Evolutionary conservation across 1,140 invertebrate species (phyloP).

Genomic region (Pteromalus puparum): DNA sequence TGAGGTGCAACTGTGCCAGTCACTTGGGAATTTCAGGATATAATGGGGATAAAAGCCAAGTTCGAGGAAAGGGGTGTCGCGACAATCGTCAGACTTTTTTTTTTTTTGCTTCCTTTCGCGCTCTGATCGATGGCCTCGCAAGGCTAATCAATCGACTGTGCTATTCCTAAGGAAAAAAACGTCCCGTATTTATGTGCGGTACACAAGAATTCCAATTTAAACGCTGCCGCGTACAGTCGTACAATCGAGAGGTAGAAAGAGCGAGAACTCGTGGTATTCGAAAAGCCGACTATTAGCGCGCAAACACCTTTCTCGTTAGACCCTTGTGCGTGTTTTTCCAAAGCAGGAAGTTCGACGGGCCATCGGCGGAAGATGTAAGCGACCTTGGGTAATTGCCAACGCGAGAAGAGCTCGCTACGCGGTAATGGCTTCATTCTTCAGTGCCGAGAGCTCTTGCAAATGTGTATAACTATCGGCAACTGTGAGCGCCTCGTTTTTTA

Average conservation of each 20-base stretch:
- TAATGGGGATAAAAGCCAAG: background rate
- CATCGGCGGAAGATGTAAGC: constrained; percentile 12
- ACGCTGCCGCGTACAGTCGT: too few relatives aligned
- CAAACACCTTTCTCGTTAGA: background rate
- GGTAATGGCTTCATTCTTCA: constrained; percentile 40
- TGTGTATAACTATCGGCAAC: background rate
- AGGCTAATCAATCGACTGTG: too few relatives aligned
- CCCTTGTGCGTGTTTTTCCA: background rate
- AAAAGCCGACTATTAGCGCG: background rate
- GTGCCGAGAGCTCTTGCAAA: background rate
- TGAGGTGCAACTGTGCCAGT: constrained; percentile 6
- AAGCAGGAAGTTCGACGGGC: background rate
- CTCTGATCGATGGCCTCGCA: too few relatives aligned
- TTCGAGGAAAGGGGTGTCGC: background rate
- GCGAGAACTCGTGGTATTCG: too few relatives aligned
- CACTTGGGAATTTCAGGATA: background rate
- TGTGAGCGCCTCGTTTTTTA: background rate
- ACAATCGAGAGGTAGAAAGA: too few relatives aligned
- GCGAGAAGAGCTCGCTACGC: background rate
- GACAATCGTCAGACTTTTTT: background rate
- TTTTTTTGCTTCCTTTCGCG: too few relatives aligned
- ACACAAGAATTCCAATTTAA: too few relatives aligned
- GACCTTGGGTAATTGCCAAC: constrained; percentile 33
- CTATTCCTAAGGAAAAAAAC: too few relatives aligned
- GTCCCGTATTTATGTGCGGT: too few relatives aligned